Percentiles rank a stretch among this genome's conserved stretches.
phyloP scores from a whole-genome alignment of 2,113 vertebrate genomes.

The Nycticorax nycticorax region DNA sequence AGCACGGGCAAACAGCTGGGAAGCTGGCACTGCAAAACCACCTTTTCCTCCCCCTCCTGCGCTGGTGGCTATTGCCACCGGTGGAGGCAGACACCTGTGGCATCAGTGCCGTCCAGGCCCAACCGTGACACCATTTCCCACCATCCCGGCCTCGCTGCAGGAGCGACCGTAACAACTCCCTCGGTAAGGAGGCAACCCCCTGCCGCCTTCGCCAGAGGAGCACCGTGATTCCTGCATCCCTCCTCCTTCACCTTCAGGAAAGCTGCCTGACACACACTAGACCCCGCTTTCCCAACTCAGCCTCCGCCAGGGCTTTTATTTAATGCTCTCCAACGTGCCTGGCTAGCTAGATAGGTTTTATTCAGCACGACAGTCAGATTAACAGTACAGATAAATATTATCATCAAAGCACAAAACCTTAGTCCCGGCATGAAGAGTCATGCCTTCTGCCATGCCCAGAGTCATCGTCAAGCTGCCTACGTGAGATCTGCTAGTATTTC shows the following conservation, averaged over 20 bases:
- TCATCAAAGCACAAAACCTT: constrained; percentile 29
- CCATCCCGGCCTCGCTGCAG: background rate
- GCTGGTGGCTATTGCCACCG: background rate
- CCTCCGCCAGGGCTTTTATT: constrained; percentile 12
- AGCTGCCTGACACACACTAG: background rate
- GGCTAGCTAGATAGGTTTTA: constrained; percentile 31
- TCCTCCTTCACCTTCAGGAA: background rate
- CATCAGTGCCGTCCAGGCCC: background rate
- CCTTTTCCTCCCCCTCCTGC: background rate
- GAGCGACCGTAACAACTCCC: background rate
- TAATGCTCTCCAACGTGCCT: background rate
- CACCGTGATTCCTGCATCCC: background rate
- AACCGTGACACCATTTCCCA: background rate
- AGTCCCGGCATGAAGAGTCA: background rate
- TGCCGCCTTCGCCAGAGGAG: background rate
- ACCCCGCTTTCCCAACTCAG: background rate
- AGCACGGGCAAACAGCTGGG: background rate
- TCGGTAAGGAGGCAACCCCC: background rate
- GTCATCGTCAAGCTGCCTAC: constrained; percentile 40
- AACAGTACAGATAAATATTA: constrained; percentile 38
- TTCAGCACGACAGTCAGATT: constrained; percentile 5
- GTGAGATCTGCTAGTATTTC: constrained; percentile 50
- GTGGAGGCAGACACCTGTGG: constrained; percentile 25
- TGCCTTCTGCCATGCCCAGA: constrained; percentile 22
- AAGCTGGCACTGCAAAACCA: background rate